These are phyloP conservation scores for Fistularia tabacaria DNA, from an alignment of 2,797 vertebrate genomes.

Conservation along the genomic window DNA sequence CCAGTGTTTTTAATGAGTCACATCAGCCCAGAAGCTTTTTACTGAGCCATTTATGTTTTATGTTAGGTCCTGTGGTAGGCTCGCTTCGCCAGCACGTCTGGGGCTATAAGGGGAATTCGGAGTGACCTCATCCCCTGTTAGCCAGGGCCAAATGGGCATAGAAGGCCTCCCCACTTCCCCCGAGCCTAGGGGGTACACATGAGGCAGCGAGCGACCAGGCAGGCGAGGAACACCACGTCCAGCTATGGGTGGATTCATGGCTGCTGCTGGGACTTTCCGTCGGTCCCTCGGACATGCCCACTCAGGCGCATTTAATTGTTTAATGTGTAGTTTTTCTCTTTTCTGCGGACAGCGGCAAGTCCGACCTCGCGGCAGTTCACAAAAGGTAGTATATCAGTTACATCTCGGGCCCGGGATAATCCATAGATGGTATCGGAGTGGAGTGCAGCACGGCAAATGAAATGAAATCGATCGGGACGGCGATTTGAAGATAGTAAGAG, in stretches of 20 bases:
- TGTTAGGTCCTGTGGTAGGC: slow-evolving; percentile 69
- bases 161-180: slow-evolving; percentile 70
- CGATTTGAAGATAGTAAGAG: slow-evolving; percentile 48
- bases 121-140: slow-evolving; percentile 78
- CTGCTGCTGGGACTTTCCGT: slow-evolving; percentile 76
- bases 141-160: slow-evolving; percentile 71
- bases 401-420: slow-evolving; percentile 47
- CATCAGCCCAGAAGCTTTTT: slow-evolving; percentile 72
- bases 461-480: slow-evolving; percentile 52
- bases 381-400: slow-evolving; percentile 11
- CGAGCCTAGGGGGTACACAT: slow-evolving; percentile 72
- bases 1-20: slow-evolving; percentile 80
- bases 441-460: slow-evolving; percentile 28
- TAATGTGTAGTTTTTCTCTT: no score
- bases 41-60: slow-evolving; percentile 75
- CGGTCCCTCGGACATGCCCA: slow-evolving; percentile 47
- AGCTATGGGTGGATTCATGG: slow-evolving; percentile 61
- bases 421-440: slow-evolving; percentile 41
- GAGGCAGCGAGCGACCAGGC: slow-evolving; percentile 61
- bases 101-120: slow-evolving; percentile 75
- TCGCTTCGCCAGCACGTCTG: slow-evolving; percentile 67
- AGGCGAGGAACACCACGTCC: slow-evolving; percentile 53
- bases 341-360: slow-evolving; percentile 21
- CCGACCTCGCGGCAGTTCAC: slow-evolving; percentile 33
- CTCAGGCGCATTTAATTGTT: neutral